A percentile compares a stretch with the other conserved stretches of the same genome.
Evolutionary conservation across 1,140 invertebrate genomes (phyloP).

Genomic region (Papilio glaucus): DNA sequence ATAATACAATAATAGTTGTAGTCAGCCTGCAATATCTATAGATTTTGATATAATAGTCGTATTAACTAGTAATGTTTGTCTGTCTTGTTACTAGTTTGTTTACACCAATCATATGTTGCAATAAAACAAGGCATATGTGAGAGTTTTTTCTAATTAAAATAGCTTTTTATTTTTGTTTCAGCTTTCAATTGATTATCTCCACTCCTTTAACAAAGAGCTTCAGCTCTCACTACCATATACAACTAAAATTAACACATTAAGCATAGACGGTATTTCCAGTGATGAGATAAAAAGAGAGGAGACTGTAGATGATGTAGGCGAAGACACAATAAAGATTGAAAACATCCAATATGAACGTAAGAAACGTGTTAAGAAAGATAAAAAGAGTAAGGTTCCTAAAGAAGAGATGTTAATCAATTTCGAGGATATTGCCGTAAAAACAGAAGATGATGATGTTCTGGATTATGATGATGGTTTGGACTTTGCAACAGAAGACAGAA

Average conservation of each 20-base stretch:
- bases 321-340: background rate
- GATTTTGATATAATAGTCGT: too few relatives aligned
- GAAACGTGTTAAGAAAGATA: conserved; percentile 14
- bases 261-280: background rate
- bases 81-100: too few relatives aligned
- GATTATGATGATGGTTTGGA: conserved; percentile 26
- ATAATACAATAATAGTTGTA: too few relatives aligned
- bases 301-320: background rate
- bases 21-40: too few relatives aligned
- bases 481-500: background rate
- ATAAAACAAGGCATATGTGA: too few relatives aligned
- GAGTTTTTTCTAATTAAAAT: too few relatives aligned
- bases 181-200: conserved; percentile 7
- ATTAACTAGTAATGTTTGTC: too few relatives aligned
- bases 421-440: background rate
- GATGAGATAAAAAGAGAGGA: background rate
- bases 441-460: background rate
- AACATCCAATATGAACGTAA: background rate
- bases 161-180: background rate
- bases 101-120: too few relatives aligned
- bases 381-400: background rate
- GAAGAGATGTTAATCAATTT: background rate
- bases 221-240: conserved; percentile 3
- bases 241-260: background rate
- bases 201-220: conserved; percentile 14